phyloP scores from a whole-genome alignment of 2,797 vertebrate species.

The Diglossa cyanea region DNA sequence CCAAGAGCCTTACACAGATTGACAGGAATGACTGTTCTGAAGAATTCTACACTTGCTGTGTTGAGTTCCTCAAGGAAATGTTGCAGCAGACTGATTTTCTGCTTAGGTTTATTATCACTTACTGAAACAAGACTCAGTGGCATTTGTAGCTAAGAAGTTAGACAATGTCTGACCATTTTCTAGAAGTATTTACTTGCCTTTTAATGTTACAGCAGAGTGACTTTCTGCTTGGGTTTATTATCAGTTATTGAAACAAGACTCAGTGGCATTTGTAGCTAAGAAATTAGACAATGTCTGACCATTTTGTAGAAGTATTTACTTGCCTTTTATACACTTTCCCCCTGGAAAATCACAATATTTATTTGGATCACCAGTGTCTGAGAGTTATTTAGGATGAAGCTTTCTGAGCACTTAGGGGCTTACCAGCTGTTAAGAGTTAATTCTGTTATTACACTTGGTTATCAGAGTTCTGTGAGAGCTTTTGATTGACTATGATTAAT shows the following conservation, averaged over 20 bases:
- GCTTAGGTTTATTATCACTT: not conserved
- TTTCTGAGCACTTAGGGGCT: not conserved
- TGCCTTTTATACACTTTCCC: not conserved
- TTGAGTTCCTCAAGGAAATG: not conserved
- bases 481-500: constrained; percentile 1
- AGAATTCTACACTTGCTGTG: not conserved
- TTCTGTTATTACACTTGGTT: not conserved
- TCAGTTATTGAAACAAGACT: not conserved
- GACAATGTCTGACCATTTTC: not conserved
- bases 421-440: not conserved
- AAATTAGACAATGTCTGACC: not conserved
- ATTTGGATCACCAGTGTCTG: not conserved
- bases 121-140: not conserved
- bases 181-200: not conserved
- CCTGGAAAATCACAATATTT: not conserved
- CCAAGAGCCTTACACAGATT: not conserved
- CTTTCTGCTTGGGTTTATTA: not conserved
- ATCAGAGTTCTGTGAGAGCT: not conserved
- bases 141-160: not conserved
- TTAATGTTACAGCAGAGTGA: not conserved
- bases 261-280: not conserved
- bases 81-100: not conserved
- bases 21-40: not conserved
- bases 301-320: not conserved
- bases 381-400: not conserved